These are phyloP conservation scores for Morus bassanus DNA, from an alignment of 2,797 vertebrate species.

Conservation along the genomic window DNA sequence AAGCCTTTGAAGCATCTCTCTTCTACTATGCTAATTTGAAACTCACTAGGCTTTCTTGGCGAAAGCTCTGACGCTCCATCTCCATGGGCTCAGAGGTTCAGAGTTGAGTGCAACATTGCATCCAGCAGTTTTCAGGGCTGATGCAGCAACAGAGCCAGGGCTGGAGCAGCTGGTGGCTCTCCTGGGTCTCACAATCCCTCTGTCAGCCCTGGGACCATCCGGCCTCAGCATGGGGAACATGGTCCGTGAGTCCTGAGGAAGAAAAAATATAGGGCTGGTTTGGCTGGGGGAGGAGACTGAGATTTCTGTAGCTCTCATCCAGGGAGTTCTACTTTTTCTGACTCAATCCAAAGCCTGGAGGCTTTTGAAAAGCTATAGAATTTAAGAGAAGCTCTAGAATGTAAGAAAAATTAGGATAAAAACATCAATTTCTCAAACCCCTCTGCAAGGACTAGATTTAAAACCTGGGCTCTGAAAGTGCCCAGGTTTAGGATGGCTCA, in stretches of 20 bases:
- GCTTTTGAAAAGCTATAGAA: neutral
- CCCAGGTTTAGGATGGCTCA: neutral
- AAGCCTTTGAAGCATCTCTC: conserved; percentile 22
- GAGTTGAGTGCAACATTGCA: neutral
- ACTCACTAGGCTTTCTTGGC: neutral
- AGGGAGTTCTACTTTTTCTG: neutral
- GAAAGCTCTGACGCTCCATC: neutral
- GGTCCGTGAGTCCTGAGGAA: neutral
- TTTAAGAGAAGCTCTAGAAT: neutral
- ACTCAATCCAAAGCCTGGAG: neutral
- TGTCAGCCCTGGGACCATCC: neutral
- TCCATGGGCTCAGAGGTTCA: neutral
- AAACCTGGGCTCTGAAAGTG: neutral
- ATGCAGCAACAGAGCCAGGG: neutral
- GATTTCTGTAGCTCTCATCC: neutral
- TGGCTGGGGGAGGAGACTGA: neutral
- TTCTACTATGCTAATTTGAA: neutral
- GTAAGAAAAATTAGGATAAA: neutral
- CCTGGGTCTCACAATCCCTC: neutral
- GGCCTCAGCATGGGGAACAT: neutral
- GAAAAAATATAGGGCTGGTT: neutral
- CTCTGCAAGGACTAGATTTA: neutral
- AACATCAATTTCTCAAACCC: neutral
- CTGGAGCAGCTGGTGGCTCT: neutral
- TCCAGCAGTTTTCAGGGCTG: neutral